These are phyloP conservation scores for Paraplagusia blochii DNA, from an alignment of 2,113 vertebrate species.

Conservation along the genomic window DNA sequence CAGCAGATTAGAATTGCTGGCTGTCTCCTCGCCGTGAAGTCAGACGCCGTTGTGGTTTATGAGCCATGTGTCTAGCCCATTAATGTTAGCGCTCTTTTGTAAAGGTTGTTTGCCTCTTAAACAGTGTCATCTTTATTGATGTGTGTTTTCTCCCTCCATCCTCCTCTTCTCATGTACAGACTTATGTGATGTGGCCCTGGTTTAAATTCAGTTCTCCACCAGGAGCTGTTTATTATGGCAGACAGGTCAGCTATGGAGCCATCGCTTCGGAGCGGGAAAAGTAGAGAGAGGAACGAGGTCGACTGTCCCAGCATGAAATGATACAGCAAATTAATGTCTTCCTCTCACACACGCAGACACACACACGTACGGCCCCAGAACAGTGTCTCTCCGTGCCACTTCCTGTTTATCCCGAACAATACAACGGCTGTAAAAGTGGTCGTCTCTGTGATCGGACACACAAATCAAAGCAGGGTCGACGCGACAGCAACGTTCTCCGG, in stretches of 20 bases:
- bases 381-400: slow-evolving; percentile 51
- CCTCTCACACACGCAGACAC: slow-evolving; percentile 58
- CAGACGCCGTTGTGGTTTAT: slow-evolving; percentile 66
- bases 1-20: slow-evolving; percentile 42
- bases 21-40: slow-evolving; percentile 30
- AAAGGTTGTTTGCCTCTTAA: slow-evolving; percentile 83
- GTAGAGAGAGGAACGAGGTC: slow-evolving; percentile 8
- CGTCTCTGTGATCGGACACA: slow-evolving; percentile 60
- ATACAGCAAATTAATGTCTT: slow-evolving; percentile 79
- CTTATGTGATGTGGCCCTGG: slow-evolving; percentile 73
- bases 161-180: slow-evolving; percentile 52
- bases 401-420: slow-evolving; percentile 70
- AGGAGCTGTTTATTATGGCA: slow-evolving; percentile 77
- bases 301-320: slow-evolving; percentile 68
- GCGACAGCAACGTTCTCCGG: slow-evolving; percentile 37
- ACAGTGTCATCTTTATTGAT: slow-evolving; percentile 79
- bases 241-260: slow-evolving; percentile 54
- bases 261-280: slow-evolving; percentile 30
- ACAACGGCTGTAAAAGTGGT: slow-evolving; percentile 70
- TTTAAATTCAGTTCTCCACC: slow-evolving; percentile 76
- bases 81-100: slow-evolving; percentile 78
- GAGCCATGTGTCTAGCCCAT: slow-evolving; percentile 67
- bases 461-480: slow-evolving; percentile 70
- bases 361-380: slow-evolving; percentile 34
- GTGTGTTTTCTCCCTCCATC: slow-evolving; percentile 55